Evolutionary conservation across 2,888 invertebrate species (phyloP).

Genomic region (Paralinhomoeus sp.): DNA sequence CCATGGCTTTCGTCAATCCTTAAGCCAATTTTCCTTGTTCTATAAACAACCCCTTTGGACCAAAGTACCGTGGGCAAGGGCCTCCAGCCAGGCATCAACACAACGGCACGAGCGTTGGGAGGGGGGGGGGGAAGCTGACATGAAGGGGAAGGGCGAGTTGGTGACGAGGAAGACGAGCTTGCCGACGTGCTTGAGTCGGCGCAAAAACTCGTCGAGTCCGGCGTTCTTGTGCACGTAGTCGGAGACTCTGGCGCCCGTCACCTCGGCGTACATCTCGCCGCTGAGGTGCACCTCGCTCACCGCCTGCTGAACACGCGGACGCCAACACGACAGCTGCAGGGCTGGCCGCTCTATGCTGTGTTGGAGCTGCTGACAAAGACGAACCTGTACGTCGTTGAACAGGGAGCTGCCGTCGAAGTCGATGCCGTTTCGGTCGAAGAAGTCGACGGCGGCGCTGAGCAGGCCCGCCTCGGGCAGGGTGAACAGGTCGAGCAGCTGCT

Average conservation of each 20-base stretch:
- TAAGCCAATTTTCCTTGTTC: too few species aligned
- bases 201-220: slow-evolving; percentile 47
- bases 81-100: too few species aligned
- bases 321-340: not conserved
- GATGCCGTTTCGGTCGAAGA: slow-evolving; percentile 62
- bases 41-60: too few species aligned
- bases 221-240: slow-evolving; percentile 18
- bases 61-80: too few species aligned
- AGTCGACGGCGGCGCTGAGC: slow-evolving; percentile 74
- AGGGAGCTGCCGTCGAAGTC: slow-evolving; percentile 84
- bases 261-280: slow-evolving; percentile 16
- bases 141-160: slow-evolving; percentile 84
- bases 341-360: not conserved
- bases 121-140: too few species aligned
- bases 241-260: too few species aligned
- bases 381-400: slow-evolving; percentile 72
- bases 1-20: too few species aligned
- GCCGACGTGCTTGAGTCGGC: slow-evolving; percentile 44
- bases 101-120: too few species aligned
- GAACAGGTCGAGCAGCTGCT: slow-evolving; percentile 75
- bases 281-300: slow-evolving; percentile 11
- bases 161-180: slow-evolving; percentile 85
- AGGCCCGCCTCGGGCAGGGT: slow-evolving; percentile 87
- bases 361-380: slow-evolving; percentile 3
- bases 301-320: slow-evolving; percentile 7